These are phyloP conservation scores for Drosophila sordidapex DNA, from an alignment of 2,888 invertebrate species.

Conservation along the genomic window DNA sequence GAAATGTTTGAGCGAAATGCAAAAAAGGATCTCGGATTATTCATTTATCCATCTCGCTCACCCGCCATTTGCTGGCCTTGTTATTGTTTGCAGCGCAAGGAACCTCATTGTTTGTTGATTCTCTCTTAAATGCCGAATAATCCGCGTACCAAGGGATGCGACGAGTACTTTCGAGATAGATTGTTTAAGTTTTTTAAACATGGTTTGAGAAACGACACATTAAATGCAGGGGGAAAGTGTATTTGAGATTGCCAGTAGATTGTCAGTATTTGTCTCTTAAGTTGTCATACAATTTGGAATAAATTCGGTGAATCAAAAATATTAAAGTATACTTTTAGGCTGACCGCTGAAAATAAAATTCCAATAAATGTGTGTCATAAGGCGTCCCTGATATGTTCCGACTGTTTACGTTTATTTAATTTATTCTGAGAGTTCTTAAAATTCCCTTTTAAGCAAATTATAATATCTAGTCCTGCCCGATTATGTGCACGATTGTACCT, in stretches of 20 bases:
- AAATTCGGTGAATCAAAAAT: neutral
- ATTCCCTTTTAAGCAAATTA: neutral
- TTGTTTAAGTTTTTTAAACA: neutral
- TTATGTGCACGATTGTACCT: neutral
- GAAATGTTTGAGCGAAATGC: constrained; percentile 55
- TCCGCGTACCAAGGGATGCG: constrained; percentile 20
- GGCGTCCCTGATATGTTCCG: neutral
- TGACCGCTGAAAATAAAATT: neutral
- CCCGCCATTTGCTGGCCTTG: constrained; percentile 33
- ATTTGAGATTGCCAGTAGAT: neutral
- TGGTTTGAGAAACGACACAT: neutral
- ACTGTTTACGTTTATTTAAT: no score
- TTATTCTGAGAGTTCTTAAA: neutral
- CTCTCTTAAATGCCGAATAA: constrained; percentile 56
- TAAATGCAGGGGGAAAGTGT: neutral
- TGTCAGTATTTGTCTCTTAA: neutral
- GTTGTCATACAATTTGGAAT: no score
- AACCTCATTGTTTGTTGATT: constrained; percentile 55
- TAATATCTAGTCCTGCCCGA: neutral
- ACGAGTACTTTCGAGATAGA: constrained; percentile 7
- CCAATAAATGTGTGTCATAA: neutral
- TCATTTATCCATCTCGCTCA: constrained; percentile 11
- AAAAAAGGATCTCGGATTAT: constrained; percentile 44
- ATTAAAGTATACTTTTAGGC: constrained; percentile 23
- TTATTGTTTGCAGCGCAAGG: constrained; percentile 35